Conservation (phyloP, 2,888 invertebrate genomes). For the Beris chalybata region DNA sequence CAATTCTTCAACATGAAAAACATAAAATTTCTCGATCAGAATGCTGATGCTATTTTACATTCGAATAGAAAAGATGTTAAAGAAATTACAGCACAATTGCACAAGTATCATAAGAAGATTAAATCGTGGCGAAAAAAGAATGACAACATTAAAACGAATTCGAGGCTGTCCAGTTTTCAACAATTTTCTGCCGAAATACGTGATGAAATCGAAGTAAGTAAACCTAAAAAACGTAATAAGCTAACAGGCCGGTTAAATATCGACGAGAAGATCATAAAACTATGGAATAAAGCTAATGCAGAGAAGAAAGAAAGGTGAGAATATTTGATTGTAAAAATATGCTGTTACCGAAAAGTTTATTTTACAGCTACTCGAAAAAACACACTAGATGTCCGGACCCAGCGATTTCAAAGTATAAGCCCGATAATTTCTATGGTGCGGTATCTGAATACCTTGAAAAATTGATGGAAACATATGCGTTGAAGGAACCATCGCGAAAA, state of each 20-base stretch:
- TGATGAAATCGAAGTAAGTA: constrained; percentile 57
- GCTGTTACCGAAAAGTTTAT: background rate
- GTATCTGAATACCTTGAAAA: constrained; percentile 79
- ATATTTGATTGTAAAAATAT: background rate
- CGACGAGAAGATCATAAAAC: constrained; percentile 63
- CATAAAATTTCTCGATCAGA: constrained; percentile 79
- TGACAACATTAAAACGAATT: constrained; percentile 57
- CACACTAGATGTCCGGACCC: constrained; percentile 72
- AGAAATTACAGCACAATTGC: constrained; percentile 60
- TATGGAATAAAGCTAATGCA: constrained; percentile 67
- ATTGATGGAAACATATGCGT: constrained; percentile 65
- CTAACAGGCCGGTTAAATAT: constrained; percentile 64
- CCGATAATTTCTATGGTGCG: constrained; percentile 78
- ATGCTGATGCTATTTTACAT: constrained; percentile 68
- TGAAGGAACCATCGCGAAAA: constrained; percentile 54
- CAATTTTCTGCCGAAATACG: constrained; percentile 62
- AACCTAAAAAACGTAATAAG: constrained; percentile 56
- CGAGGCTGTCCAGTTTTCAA: constrained; percentile 61
- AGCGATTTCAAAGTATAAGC: constrained; percentile 66
- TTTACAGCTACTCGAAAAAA: constrained; percentile 56
- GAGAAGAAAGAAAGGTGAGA: constrained; percentile 58
- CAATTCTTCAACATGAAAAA: constrained; percentile 79
- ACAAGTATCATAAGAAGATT: constrained; percentile 62
- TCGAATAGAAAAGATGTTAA: constrained; percentile 62
- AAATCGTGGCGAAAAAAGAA: constrained; percentile 65